A percentile compares a stretch with the other conserved stretches of the same genome.
phyloP scores from a whole-genome alignment of 2,113 vertebrate species.

The Sula dactylatra region DNA sequence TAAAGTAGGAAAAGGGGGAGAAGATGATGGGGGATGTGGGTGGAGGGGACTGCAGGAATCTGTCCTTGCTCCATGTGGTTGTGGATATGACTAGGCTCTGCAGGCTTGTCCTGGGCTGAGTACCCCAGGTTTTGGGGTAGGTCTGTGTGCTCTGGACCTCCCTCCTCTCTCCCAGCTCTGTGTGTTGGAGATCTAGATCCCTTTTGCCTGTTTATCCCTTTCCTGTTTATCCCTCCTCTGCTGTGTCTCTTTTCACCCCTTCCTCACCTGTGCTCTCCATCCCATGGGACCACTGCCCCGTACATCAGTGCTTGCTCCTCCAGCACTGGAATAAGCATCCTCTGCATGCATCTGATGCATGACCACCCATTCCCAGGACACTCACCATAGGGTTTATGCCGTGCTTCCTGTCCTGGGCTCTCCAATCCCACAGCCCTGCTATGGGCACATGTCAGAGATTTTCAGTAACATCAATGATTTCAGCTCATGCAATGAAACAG shows the following conservation, averaged over 20 bases:
- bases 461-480: neutral
- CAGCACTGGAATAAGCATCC: neutral
- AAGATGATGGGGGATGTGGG: neutral
- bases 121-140: neutral
- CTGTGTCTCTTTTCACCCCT: neutral
- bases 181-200: neutral
- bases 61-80: neutral
- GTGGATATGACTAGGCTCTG: neutral
- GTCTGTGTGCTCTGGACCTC: neutral
- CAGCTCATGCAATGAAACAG: neutral
- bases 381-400: neutral
- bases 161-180: neutral
- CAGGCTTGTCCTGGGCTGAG: neutral
- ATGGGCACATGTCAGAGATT: neutral
- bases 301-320: neutral
- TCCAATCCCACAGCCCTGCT: neutral
- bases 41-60: neutral
- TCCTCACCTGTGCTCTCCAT: neutral
- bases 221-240: neutral
- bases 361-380: neutral
- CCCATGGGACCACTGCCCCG: accelerated
- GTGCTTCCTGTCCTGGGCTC: neutral
- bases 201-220: neutral
- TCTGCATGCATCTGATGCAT: neutral
- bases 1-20: neutral